phyloP scores from a whole-genome alignment of 37 sponge, comb jelly and placozoan genomes.

The Bolinopsis microptera region DNA sequence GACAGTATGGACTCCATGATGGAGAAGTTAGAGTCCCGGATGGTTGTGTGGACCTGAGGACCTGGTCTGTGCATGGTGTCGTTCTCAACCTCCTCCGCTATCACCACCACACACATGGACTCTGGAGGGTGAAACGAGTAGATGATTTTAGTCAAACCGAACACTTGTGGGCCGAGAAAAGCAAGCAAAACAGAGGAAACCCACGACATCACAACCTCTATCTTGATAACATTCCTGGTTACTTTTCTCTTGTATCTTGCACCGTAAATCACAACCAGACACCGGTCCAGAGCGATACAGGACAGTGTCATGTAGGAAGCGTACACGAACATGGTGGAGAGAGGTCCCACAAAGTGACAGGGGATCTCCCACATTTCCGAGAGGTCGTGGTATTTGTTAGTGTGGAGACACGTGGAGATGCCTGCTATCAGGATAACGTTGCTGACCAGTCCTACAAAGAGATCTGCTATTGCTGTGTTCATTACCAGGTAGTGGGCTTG shows the following conservation, averaged over 20 bases:
- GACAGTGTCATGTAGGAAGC: conserved; percentile 38
- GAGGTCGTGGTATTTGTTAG: not conserved
- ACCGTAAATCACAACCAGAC: conserved; percentile 18
- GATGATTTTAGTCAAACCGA: not conserved
- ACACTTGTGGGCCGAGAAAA: conserved; percentile 9
- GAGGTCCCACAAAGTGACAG: conserved; percentile 37
- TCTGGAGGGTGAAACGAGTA: conserved; percentile 9
- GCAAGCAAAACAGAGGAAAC: not conserved
- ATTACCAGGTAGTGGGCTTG: conserved; percentile 48
- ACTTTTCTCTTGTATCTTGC: conserved; percentile 2
- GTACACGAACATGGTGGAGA: conserved; percentile 22
- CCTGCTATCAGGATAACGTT: not conserved
- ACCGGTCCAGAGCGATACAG: conserved; percentile 22
- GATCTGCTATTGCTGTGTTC: conserved; percentile 28
- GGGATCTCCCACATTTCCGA: not conserved
- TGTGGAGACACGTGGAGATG: conserved; percentile 1
- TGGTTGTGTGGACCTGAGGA: not conserved
- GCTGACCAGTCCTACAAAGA: not conserved
- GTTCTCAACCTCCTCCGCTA: not conserved
- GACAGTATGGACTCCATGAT: not conserved
- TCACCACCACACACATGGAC: conserved; percentile 27
- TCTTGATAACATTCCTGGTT: not conserved
- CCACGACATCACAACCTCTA: not conserved
- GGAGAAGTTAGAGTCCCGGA: not conserved
- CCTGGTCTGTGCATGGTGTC: not conserved